These are phyloP conservation scores for Myotis brandtii DNA, from an alignment of 2,113 vertebrate species.

Conservation along the genomic window DNA sequence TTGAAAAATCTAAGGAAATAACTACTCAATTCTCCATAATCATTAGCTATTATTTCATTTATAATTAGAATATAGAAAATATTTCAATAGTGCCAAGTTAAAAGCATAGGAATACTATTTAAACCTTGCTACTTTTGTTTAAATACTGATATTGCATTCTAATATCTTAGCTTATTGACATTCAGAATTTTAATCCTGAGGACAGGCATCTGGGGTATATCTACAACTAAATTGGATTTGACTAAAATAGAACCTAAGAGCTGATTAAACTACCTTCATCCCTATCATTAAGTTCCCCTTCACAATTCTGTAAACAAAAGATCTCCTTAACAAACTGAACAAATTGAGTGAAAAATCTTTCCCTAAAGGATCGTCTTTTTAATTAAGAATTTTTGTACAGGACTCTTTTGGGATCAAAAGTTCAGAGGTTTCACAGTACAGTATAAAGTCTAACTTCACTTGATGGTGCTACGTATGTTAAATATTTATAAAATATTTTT, in stretches of 20 bases:
- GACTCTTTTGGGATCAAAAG: not conserved
- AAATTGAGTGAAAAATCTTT: conserved; percentile 9
- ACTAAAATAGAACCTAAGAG: conserved; percentile 65
- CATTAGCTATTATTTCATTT: not conserved
- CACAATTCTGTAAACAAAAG: conserved; percentile 29
- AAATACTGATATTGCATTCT: conserved; percentile 8
- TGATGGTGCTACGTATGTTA: not conserved
- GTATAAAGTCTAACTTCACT: conserved; percentile 41
- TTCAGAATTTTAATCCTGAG: conserved; percentile 53
- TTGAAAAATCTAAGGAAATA: not conserved
- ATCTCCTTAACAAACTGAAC: conserved; percentile 9
- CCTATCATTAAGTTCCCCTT: conserved; percentile 42
- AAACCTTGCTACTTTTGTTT: not conserved
- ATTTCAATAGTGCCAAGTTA: conserved; percentile 15
- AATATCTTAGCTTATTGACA: not conserved
- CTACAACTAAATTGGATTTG: conserved; percentile 54
- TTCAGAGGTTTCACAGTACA: not conserved
- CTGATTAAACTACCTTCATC: conserved; percentile 60
- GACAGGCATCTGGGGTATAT: not conserved
- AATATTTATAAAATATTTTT: conserved; percentile 10
- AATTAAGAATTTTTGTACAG: conserved; percentile 12
- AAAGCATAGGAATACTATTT: conserved; percentile 49
- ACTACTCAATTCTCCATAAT: conserved; percentile 9
- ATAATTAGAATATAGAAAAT: conserved; percentile 36
- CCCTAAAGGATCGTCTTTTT: not conserved